Evolutionary conservation across 2,888 invertebrate genomes (phyloP).

Genomic region (Rhyacophila evoluta): DNA sequence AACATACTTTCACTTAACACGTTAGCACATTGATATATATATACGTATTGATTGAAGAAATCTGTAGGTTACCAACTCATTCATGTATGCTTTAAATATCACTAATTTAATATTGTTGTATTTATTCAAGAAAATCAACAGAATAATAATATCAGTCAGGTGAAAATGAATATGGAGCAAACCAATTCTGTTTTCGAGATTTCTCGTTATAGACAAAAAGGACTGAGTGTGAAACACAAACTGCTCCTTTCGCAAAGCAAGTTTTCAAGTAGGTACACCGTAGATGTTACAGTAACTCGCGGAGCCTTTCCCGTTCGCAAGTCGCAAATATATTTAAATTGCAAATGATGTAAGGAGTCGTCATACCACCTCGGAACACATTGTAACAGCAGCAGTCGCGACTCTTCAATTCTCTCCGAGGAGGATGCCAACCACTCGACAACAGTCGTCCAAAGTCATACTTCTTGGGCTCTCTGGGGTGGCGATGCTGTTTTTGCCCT

Average conservation of each 20-base stretch:
- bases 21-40: too few relatives aligned
- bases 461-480: constrained; percentile 9
- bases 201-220: not conserved
- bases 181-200: not conserved
- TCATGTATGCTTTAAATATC: too few relatives aligned
- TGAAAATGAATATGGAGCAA: too few relatives aligned
- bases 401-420: constrained; percentile 26
- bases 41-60: too few relatives aligned
- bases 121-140: too few relatives aligned
- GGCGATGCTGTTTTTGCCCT: constrained; percentile 31
- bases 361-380: constrained; percentile 42
- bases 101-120: too few relatives aligned
- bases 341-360: constrained; percentile 47
- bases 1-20: too few relatives aligned
- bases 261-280: constrained; percentile 4
- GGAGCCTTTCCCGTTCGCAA: constrained; percentile 18
- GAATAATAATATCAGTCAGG: too few relatives aligned
- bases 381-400: constrained; percentile 50
- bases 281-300: not conserved
- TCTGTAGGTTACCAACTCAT: too few relatives aligned
- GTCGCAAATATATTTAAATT: constrained; percentile 53
- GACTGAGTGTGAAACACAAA: not conserved
- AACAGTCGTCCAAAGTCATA: constrained; percentile 31
- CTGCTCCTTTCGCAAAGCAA: not conserved
- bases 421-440: constrained; percentile 35